Conservation (phyloP, 2,113 vertebrate genomes). For the Oreocharis arfaki region DNA sequence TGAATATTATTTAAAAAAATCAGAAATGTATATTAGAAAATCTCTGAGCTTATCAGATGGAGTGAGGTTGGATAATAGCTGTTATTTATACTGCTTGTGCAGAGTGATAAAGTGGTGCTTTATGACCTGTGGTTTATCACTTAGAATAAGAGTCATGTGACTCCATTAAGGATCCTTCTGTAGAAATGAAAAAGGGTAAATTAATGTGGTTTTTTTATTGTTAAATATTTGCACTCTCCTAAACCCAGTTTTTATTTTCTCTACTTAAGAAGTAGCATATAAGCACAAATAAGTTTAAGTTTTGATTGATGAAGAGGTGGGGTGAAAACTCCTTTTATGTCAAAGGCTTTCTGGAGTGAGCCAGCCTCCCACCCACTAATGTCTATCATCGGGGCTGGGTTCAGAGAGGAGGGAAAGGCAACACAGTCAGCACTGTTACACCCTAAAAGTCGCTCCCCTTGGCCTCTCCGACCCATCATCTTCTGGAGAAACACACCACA, state of each 20-base stretch:
- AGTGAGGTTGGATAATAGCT: slow-evolving; percentile 68
- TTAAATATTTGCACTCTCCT: slow-evolving; percentile 71
- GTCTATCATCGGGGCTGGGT: background rate
- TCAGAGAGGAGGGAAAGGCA: slow-evolving; percentile 18
- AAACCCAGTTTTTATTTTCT: slow-evolving; percentile 64
- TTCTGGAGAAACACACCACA: background rate
- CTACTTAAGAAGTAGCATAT: slow-evolving; percentile 51
- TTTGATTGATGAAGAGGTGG: slow-evolving; percentile 53
- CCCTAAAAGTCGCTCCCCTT: background rate
- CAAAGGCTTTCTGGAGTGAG: slow-evolving; percentile 1
- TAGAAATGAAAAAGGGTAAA: slow-evolving; percentile 71
- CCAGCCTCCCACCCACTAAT: slow-evolving; percentile 25
- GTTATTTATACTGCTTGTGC: slow-evolving; percentile 74
- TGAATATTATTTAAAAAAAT: slow-evolving; percentile 72
- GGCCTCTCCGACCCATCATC: rapidly evolving
- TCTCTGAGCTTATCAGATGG: slow-evolving; percentile 69
- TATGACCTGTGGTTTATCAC: slow-evolving; percentile 76
- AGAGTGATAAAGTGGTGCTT: slow-evolving; percentile 73
- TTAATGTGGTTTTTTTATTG: slow-evolving; percentile 70
- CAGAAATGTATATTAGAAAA: slow-evolving; percentile 71
- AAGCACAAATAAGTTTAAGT: slow-evolving; percentile 59
- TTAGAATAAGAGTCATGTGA: slow-evolving; percentile 73
- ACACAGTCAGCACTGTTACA: background rate
- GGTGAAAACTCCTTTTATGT: slow-evolving; percentile 55
- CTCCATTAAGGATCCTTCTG: slow-evolving; percentile 69